Evolutionary conservation across 1,140 invertebrate species (phyloP).

Genomic region (Whitmania pigra): DNA sequence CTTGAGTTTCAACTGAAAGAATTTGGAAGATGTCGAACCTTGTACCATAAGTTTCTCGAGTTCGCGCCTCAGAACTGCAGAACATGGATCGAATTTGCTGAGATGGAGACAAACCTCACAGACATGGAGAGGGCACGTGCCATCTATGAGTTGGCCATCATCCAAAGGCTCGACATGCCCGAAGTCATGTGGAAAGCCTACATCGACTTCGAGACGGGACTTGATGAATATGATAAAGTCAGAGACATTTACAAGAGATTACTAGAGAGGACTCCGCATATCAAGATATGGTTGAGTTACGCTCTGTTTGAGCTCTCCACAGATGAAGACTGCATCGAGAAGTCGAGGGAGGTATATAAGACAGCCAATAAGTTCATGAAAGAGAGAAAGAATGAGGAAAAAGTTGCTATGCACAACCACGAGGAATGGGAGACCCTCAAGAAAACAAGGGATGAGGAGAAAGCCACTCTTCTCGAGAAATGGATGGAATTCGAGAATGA

Average conservation of each 20-base stretch:
- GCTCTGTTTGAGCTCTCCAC: slow-evolving; percentile 82
- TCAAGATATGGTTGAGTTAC: slow-evolving; percentile 96
- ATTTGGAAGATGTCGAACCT: slow-evolving; percentile 75
- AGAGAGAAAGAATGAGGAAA: slow-evolving; percentile 53
- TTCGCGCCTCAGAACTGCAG: slow-evolving; percentile 92
- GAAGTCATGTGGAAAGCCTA: slow-evolving; percentile 97
- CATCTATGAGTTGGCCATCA: slow-evolving; percentile 82
- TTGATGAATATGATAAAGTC: slow-evolving; percentile 77
- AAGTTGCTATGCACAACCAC: slow-evolving; percentile 35
- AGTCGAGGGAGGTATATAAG: slow-evolving; percentile 73
- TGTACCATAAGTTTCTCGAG: slow-evolving; percentile 94
- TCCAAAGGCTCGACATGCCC: slow-evolving; percentile 92
- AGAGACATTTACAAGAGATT: slow-evolving; percentile 79
- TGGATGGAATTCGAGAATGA: slow-evolving; percentile 87
- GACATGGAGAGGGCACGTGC: slow-evolving; percentile 79
- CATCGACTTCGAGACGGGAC: slow-evolving; percentile 94
- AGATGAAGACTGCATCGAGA: slow-evolving; percentile 46
- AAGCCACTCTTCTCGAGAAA: slow-evolving; percentile 80
- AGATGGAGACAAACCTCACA: slow-evolving; percentile 90
- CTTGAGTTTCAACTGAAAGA: slow-evolving; percentile 92
- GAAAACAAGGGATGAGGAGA: slow-evolving; percentile 51
- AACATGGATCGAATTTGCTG: slow-evolving; percentile 97
- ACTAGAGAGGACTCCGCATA: slow-evolving; percentile 86
- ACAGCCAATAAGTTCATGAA: slow-evolving; percentile 65
- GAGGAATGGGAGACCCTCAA: no score